Base-by-base conservation (phyloP, 2,888 invertebrate species). In the Macaria notata region DNA sequence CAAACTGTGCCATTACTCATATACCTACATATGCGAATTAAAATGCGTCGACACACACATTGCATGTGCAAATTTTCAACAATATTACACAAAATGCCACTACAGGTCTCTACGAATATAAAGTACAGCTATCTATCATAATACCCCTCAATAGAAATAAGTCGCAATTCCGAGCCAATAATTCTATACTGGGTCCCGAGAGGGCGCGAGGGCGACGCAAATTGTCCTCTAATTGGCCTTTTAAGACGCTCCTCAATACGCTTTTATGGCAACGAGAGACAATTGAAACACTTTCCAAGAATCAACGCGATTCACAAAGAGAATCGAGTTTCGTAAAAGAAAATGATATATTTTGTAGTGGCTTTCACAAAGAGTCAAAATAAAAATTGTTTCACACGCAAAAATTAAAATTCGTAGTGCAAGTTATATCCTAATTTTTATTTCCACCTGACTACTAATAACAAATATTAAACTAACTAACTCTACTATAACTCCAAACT, bases 201-300 rank as follows among this genome's bases (percentile, higher is more conserved):
- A 62, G 51, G 54, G 62, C 49, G 64, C 62, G 63, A 56, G 67
- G 76, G 81, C 72, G 82, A 75, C 70, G 83, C 79, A 86, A 88
- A 89, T 89, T 89, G 87, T 81, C 60, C 66, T 72, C 75, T 89
- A 90, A 90, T 90, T 90, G 89, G 75, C 88, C 90, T 89, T 89
- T 90, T 87, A 90, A 86, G 84, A 70, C 66, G 63, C 75, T 67
- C 76, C 76, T 49, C 53, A 78, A 77, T 78, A 73, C 68, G 79
- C 81, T 83, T 83, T 83, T 79, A 83, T 75, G 54, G 72, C 75
- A 76, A 72, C 69, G 72, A 72, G 66, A 76, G 75, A 75, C 74
- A 73, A 72, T 76, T 57, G 54, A 30, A 44, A 58, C 61, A 56
- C 56, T 57, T 54, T 54, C 41, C 30, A 36, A 47, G 42, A 46